Conservation (phyloP, 2,888 invertebrate genomes). For the Autographa pulchrina region DNA sequence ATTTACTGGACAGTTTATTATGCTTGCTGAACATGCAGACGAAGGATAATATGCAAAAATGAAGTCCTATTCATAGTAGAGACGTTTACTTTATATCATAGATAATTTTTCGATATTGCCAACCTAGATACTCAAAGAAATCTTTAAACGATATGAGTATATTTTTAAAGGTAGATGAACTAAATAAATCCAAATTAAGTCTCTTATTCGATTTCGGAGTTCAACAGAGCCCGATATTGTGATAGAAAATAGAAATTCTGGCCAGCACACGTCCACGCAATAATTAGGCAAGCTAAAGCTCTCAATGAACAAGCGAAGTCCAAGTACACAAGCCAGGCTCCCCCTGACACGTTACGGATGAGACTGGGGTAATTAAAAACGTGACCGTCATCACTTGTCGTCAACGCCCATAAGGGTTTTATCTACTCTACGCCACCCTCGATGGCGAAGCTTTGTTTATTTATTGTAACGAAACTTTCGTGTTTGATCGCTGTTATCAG, state of each 20-base stretch:
- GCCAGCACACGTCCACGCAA: conserved; percentile 27
- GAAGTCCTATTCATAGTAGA: background rate
- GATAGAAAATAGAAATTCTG: background rate
- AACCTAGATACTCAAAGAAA: too few species aligned
- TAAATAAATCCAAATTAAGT: too few species aligned
- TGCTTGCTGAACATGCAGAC: background rate
- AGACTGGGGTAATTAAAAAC: conserved; percentile 87
- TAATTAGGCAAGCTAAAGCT: conserved; percentile 47
- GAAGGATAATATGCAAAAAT: background rate
- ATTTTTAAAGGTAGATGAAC: too few species aligned
- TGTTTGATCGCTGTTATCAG: conserved; percentile 57
- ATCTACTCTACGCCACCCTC: conserved; percentile 82
- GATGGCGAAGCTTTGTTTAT: conserved; percentile 76
- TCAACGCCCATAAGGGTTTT: conserved; percentile 82
- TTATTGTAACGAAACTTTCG: conserved; percentile 74
- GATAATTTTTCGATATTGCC: background rate
- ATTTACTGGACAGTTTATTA: conserved; percentile 14
- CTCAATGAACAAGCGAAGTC: conserved; percentile 53
- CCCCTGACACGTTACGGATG: conserved; percentile 83
- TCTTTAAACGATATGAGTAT: too few species aligned
- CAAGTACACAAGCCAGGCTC: conserved; percentile 72
- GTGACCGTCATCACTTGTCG: conserved; percentile 89
- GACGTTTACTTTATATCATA: background rate
- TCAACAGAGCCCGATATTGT: background rate
- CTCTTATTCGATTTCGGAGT: background rate